Evolutionary conservation across 2,888 invertebrate genomes (phyloP).

Genomic region (Trachelus stipa): DNA sequence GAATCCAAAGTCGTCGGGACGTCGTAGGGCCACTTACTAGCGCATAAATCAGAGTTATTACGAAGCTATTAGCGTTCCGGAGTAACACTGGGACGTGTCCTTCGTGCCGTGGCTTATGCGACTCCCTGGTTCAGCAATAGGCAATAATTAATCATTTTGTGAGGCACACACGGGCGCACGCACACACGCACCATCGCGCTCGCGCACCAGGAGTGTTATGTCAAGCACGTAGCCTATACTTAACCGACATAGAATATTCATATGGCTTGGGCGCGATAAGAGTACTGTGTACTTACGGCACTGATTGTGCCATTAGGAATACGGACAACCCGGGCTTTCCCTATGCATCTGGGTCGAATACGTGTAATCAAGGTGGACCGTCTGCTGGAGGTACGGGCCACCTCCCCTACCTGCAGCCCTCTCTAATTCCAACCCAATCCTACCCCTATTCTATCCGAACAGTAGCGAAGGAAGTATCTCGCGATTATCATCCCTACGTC

Average conservation of each 20-base stretch:
- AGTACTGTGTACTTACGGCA: slow-evolving; percentile 49
- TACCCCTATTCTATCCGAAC: not conserved
- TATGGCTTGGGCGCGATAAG: slow-evolving; percentile 54
- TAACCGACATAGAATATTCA: slow-evolving; percentile 60
- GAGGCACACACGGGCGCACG: slow-evolving; percentile 34
- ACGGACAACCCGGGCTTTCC: slow-evolving; percentile 21
- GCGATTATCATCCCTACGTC: not conserved
- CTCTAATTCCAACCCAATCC: not conserved
- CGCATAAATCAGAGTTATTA: slow-evolving; percentile 64
- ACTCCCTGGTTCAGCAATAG: slow-evolving; percentile 42
- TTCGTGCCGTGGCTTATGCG: slow-evolving; percentile 38
- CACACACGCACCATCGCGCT: slow-evolving; percentile 11
- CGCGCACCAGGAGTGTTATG: slow-evolving; percentile 37
- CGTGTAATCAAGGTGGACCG: not conserved
- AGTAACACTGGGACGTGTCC: slow-evolving; percentile 61
- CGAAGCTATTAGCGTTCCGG: slow-evolving; percentile 59
- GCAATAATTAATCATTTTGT: slow-evolving; percentile 62
- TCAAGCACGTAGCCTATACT: slow-evolving; percentile 53
- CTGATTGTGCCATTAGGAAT: slow-evolving; percentile 54
- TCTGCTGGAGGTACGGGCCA: not conserved
- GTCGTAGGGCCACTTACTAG: slow-evolving; percentile 51
- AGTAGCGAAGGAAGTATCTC: not conserved
- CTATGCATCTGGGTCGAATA: slow-evolving; percentile 48
- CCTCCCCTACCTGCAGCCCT: not conserved
- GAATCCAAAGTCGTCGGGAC: slow-evolving; percentile 3